Base-by-base conservation (phyloP, 2,888 invertebrate species). In the Scrobipalpa costella region DNA sequence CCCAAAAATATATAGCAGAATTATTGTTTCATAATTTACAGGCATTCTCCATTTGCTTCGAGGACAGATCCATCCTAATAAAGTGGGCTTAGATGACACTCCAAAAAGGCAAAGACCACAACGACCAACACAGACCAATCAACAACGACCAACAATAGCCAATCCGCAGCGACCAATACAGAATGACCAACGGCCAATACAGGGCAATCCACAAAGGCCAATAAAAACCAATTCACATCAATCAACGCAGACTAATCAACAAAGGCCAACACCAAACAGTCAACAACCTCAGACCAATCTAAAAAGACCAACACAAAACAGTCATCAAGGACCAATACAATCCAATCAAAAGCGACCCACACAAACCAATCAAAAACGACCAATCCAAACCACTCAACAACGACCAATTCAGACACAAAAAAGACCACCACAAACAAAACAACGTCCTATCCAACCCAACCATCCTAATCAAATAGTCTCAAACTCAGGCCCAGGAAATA, bases 11-110 rank as follows among this genome's bases (percentile, higher is more conserved):
- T 27, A 27, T 27, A 27, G 5, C 2, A 27, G 5, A 5, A 27
- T 27, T n/a, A 7, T 44, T 44, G 15, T 15, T 44, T 44, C n/a
- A n/a, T 15, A 5, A 13, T 15, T 34, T 55, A 7, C 55, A 55
- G 55, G 55, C 15, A 15, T 55, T 15, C 34, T 55, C 7, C 55
- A 55, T 8, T 27, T 55, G n/a, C 55, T 34, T 34, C 27, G 55
- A 55, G 55, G 55, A 8, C 13, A 27, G 27, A n/a, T 27, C 6
- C 55, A 27, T 34, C 55, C 55, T 2, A 55, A 55, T 55, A 15
- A 11, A 15, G 34, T 34, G 1, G 55, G 17, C 15, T 13, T 6
- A 34, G 34, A 15, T 55, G 34, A 34, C 13, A 34, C n/a, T 15
- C 49, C 49, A 49, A 19, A 11, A 2, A 21, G 57, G 1, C 57